A percentile compares a stretch with the other conserved stretches of the same genome.
These are phyloP conservation scores for Petrophora chlorosata DNA, from an alignment of 2,888 invertebrate species.

Conservation along the genomic window DNA sequence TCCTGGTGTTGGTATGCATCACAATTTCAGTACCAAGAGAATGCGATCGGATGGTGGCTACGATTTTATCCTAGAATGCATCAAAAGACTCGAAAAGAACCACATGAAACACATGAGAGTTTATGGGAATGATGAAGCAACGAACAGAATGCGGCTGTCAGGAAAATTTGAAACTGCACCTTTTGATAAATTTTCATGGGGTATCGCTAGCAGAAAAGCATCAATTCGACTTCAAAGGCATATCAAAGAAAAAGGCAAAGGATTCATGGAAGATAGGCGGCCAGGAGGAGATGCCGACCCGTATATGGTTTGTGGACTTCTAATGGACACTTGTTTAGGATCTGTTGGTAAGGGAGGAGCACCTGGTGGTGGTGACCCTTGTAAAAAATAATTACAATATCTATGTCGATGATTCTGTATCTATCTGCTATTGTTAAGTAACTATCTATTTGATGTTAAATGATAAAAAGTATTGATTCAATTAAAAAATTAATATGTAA, in stretches of 20 bases:
- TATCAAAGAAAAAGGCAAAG: conserved; percentile 93
- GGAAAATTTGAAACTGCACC: conserved; percentile 97
- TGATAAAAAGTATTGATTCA: too few relatives aligned
- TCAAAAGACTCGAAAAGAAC: conserved; percentile 93
- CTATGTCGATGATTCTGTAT: too few relatives aligned
- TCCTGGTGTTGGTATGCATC: conserved; percentile 93
- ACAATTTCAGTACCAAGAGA: conserved; percentile 93
- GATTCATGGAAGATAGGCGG: conserved; percentile 97
- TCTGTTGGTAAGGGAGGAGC: not conserved
- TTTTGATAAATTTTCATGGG: conserved; percentile 95
- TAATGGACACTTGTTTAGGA: conserved; percentile 69
- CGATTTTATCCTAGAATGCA: conserved; percentile 92
- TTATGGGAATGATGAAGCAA: conserved; percentile 95
- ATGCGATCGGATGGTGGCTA: conserved; percentile 93
- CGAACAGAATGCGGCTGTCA: conserved; percentile 96
- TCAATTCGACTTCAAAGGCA: conserved; percentile 96
- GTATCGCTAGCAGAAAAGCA: conserved; percentile 95
- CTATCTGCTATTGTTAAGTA: too few relatives aligned
- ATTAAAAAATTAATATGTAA: too few relatives aligned
- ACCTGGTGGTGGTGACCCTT: not conserved
- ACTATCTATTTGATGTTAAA: too few relatives aligned
- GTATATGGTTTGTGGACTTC: conserved; percentile 84
- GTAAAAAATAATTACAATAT: too few relatives aligned
- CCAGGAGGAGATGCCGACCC: conserved; percentile 96
- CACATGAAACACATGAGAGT: conserved; percentile 96